Percentiles rank a stretch among this genome's conserved stretches.
Conservation (phyloP, 2,797 vertebrate genomes). For the Gila robusta region DNA sequence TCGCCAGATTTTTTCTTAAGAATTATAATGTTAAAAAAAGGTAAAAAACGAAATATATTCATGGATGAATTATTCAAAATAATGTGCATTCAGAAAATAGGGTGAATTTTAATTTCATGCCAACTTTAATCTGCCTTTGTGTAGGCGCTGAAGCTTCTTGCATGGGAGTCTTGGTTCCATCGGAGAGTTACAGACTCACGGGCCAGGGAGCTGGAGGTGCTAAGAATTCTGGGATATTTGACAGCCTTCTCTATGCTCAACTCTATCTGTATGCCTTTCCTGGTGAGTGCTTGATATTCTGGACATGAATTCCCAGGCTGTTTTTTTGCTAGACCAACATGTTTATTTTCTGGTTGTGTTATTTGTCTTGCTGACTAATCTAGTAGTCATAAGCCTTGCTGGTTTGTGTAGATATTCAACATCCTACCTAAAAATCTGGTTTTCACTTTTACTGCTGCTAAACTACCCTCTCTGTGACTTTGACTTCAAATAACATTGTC, state of each 20-base stretch:
- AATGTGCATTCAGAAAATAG: neutral
- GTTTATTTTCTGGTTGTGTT: neutral
- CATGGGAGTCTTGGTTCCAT: constrained; percentile 75
- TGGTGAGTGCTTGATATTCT: constrained; percentile 62
- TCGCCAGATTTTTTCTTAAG: neutral
- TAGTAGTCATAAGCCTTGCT: neutral
- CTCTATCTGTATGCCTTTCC: constrained; percentile 72
- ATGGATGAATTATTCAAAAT: neutral
- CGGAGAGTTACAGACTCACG: constrained; percentile 71
- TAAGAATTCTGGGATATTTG: constrained; percentile 72
- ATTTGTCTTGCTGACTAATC: neutral
- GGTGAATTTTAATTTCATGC: neutral
- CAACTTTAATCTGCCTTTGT: neutral
- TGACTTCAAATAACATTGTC: constrained; percentile 14
- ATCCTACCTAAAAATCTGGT: neutral
- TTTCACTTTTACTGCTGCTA: neutral
- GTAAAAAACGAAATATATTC: neutral
- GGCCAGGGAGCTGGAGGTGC: constrained; percentile 70
- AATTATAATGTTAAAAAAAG: neutral
- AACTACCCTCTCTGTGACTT: constrained; percentile 1
- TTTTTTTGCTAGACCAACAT: neutral
- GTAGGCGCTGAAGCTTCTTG: constrained; percentile 75
- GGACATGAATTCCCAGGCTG: neutral
- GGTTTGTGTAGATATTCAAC: neutral
- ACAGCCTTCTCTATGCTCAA: constrained; percentile 73